phyloP scores from a whole-genome alignment of 2,888 invertebrate species.

The Tetropium fuscum region DNA sequence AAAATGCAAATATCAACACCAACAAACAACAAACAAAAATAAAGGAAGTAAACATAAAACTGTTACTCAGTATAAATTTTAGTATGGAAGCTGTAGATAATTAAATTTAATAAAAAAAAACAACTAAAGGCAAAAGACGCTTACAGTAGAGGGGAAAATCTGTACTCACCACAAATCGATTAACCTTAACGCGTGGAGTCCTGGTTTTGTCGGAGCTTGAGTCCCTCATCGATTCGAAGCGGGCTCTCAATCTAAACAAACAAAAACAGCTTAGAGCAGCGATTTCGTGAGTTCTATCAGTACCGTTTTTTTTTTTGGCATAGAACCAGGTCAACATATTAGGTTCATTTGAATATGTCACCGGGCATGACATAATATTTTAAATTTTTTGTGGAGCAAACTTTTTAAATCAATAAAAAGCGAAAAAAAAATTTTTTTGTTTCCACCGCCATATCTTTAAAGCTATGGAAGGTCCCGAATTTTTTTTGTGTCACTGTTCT shows the following conservation, averaged over 20 bases:
- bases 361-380: no score
- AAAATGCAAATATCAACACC: conserved; percentile 42
- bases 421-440: no score
- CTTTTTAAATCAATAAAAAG: no score
- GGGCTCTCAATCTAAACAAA: conserved; percentile 78
- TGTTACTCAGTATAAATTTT: conserved; percentile 22
- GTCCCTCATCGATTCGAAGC: conserved; percentile 88
- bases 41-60: conserved; percentile 7
- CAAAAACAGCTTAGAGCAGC: conserved; percentile 7
- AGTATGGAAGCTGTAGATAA: conserved; percentile 32
- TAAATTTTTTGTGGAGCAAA: background rate
- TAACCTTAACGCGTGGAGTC: conserved; percentile 78
- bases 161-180: conserved; percentile 90
- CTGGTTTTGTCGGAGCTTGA: conserved; percentile 67
- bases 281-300: no score
- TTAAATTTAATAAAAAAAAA: conserved; percentile 11
- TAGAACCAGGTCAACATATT: no score
- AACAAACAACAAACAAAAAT: conserved; percentile 15
- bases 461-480: no score
- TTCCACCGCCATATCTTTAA: no score
- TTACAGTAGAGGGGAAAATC: conserved; percentile 19
- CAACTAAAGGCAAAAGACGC: conserved; percentile 9
- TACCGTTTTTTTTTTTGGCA: no score
- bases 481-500: no score
- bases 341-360: no score